Base-by-base conservation (phyloP, 30 jellyfish, hydroid and myxozoan species). In the Chironex yamaguchii region DNA sequence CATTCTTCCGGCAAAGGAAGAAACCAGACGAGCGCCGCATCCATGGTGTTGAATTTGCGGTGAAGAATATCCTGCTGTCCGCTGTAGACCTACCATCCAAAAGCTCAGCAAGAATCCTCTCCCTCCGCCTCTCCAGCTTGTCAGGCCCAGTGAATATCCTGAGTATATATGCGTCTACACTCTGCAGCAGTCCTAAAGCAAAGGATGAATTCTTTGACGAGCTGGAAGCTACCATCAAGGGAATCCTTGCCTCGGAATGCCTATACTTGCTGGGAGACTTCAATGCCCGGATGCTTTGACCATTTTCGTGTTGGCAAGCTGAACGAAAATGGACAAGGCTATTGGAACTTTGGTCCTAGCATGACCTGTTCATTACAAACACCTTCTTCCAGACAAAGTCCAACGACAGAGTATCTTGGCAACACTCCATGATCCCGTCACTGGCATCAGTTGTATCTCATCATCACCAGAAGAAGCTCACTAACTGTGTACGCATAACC, bases 401-500 rank as follows among this genome's bases (percentile, higher is more conserved):
- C 11, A 29, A 71, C 4, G 28, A 6, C 81, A 71, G 67, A 34
- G 81, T 71, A 21, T 29, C 85, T 4, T 48, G 84, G 85, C 6
- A 14, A 48, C 79, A 71, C 27, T n/a, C 85, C 85, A n/a, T 14
- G 85, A 21, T 71, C 85, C 13, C 34, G 36, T 13, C 81, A 36
- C 82, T 71, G 85, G 85, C 85, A 71, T 34, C 85, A 71, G 24
- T 33, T 71, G 81, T 81, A 71, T 34, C 85, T 29, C 42, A 36
- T 71, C 81, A 29, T 71, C 32, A 24, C 36, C 32, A 29, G 85
- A 33, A 3, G 81, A 33, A 3, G 4, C 67, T 12, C 58, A 6
- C 68, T 71, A 4, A 36, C 82, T 12, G 36, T 4, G 81, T 71
- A 21, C 85, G 12, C 29, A 26, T 14, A 33, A 48, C 35, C 4